phyloP scores from a whole-genome alignment of 1,140 invertebrate genomes.

The Aphelenchoides fujianensis region DNA sequence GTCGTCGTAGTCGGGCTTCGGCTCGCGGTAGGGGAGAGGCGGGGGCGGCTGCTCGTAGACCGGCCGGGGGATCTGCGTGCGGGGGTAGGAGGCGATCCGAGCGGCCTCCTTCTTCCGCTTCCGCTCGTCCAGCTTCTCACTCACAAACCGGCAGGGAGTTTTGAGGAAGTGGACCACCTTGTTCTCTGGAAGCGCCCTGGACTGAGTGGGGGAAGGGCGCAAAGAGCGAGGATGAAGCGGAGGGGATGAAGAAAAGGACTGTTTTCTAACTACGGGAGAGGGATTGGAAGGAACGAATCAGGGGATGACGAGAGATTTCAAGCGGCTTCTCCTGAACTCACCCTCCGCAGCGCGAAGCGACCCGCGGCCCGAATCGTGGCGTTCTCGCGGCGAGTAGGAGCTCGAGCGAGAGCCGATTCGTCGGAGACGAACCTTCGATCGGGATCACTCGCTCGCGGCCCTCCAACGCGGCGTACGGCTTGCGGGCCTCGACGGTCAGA shows the following conservation, averaged over 20 bases:
- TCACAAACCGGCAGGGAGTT: neutral
- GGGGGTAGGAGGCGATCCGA: neutral
- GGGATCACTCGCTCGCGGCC: conserved; percentile 56
- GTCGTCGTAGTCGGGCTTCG: conserved; percentile 5
- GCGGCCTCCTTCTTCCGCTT: neutral
- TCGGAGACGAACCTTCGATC: conserved; percentile 50
- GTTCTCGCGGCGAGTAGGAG: conserved; percentile 52
- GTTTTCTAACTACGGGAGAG: too few species aligned
- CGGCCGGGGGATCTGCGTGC: neutral
- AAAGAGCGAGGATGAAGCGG: too few species aligned
- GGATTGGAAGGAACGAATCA: too few species aligned
- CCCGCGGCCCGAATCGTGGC: conserved; percentile 40
- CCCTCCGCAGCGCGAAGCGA: conserved; percentile 2
- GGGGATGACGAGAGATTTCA: too few species aligned
- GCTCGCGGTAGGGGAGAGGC: neutral
- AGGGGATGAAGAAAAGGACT: too few species aligned
- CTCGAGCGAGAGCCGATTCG: conserved; percentile 41
- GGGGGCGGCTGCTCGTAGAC: neutral
- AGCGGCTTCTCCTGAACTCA: conserved; percentile 8
- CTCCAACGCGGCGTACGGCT: conserved; percentile 47
- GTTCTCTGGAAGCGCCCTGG: conserved; percentile 6
- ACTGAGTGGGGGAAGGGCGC: too few species aligned
- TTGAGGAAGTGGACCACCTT: neutral
- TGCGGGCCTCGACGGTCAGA: conserved; percentile 56
- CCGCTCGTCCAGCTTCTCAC: neutral